Evolutionary conservation across 2,888 invertebrate genomes (phyloP).

Genomic region (Augiades crinisus): DNA sequence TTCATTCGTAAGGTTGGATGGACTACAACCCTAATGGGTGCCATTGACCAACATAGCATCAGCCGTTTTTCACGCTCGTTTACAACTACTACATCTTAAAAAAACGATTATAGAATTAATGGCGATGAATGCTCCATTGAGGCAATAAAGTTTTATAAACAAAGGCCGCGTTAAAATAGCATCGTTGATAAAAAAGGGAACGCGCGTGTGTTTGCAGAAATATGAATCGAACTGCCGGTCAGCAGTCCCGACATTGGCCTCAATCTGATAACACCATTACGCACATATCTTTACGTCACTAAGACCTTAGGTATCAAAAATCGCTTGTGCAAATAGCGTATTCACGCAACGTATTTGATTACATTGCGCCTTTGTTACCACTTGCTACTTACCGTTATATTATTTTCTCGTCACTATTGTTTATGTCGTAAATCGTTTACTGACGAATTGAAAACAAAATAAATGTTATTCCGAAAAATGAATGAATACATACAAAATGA

Average conservation of each 20-base stretch:
- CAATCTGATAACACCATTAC: constrained; percentile 59
- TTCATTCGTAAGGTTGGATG: no score
- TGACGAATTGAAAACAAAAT: no score
- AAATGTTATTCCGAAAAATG: no score
- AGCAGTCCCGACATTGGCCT: constrained; percentile 68
- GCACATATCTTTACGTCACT: constrained; percentile 43
- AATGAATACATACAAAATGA: no score
- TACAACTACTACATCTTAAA: not conserved
- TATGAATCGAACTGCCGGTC: constrained; percentile 51
- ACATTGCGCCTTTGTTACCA: not conserved
- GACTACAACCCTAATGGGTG: no score
- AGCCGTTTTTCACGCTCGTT: no score
- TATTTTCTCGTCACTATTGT: not conserved
- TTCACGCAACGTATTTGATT: not conserved
- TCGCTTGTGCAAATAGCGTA: not conserved
- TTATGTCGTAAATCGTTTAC: no score
- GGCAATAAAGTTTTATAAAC: constrained; percentile 5
- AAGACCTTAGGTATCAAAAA: constrained; percentile 25
- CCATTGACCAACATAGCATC: no score
- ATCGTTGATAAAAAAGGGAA: constrained; percentile 31
- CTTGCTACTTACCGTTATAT: not conserved
- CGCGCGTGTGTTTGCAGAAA: constrained; percentile 37
- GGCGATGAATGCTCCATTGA: constrained; percentile 4
- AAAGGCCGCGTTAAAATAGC: constrained; percentile 3
- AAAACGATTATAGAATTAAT: constrained; percentile 1